Conservation (phyloP, 35 echinoderm and acorn worm species). For the Strongylocentrotus purpuratus region DNA sequence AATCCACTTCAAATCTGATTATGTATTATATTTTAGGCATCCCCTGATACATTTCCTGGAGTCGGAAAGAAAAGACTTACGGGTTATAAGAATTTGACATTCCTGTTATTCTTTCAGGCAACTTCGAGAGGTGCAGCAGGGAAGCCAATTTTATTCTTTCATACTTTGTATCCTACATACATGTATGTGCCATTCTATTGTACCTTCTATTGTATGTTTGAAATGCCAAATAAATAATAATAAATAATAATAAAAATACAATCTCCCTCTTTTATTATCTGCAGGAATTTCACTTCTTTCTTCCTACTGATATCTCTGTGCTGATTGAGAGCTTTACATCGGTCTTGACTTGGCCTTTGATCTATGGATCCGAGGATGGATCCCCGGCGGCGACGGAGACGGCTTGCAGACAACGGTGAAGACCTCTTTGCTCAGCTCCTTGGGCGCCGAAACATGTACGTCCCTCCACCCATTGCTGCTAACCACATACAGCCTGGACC, state of each 20-base stretch:
- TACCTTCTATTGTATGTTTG: background rate
- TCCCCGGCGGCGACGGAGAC: background rate
- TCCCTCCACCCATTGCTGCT: background rate
- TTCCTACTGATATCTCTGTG: background rate
- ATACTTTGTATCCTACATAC: background rate
- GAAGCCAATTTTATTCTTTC: background rate
- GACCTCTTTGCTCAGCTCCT: constrained; percentile 45
- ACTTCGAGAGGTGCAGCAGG: background rate
- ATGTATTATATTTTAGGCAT: no score
- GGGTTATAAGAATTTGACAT: no score
- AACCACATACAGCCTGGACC: background rate
- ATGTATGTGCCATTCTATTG: background rate
- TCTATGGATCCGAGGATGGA: constrained; percentile 25
- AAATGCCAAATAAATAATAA: no score
- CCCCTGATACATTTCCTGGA: no score
- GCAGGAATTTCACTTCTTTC: background rate
- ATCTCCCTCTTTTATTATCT: background rate
- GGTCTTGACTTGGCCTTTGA: background rate
- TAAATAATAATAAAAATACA: no score
- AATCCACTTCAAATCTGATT: no score
- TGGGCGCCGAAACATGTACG: background rate
- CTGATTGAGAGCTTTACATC: background rate
- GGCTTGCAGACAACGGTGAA: background rate
- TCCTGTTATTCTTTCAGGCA: background rate
- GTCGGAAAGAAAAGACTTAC: no score